Base-by-base conservation (phyloP, 1,140 invertebrate genomes). In the Megalonaias nervosa region DNA sequence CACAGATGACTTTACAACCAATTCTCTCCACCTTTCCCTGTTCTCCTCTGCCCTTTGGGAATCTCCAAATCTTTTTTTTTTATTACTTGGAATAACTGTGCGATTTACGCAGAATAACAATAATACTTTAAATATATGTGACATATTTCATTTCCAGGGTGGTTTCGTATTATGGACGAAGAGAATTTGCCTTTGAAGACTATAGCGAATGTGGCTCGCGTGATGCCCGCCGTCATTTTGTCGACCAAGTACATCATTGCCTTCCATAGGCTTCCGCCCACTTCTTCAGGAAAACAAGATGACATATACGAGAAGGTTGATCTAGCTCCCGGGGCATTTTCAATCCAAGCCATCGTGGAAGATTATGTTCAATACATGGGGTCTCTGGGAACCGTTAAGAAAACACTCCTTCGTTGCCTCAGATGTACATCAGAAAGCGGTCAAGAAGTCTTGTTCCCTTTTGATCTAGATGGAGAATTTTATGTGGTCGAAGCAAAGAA, bases 191-290 rank as follows among this genome's bases (percentile, higher is more conserved):
- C 82, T 1, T 64, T 88, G 23, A 70, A 71, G 9, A 78, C 75
- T 1, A 70, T 87, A 13, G 73, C 86, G 38, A 84, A 83, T 57
- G 69, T 88, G 12, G 83, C 84, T 15, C 71, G 84, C 26, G 67
- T 88, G 58, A 88, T 88, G 87, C 86, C 87, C 1, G 65, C 61
- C 12, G 79, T 79, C 16, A 80, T 87, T 23, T 62, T 88, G 4
- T 84, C 81, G 2, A 65, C 65, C 38, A 75, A 75, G 21, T 16
- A 65, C 5, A 66, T 83, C 19, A 77, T 81, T 3, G 86, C 84
- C n/a, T 88, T 81, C 71, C 62, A 82, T 2, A 62, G 76, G 13
- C 57, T 84, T 15, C 72, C 78, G 31, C 77, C 79, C 13, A 64
- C 81, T 1, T 72, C 60, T 23, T 61, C 23, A 14, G 74, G 77